Evolutionary conservation across 2,888 invertebrate genomes (phyloP), one percentile per base, ranked within the genome.

Genomic region (Rhimphoctona megacephalus): DNA sequence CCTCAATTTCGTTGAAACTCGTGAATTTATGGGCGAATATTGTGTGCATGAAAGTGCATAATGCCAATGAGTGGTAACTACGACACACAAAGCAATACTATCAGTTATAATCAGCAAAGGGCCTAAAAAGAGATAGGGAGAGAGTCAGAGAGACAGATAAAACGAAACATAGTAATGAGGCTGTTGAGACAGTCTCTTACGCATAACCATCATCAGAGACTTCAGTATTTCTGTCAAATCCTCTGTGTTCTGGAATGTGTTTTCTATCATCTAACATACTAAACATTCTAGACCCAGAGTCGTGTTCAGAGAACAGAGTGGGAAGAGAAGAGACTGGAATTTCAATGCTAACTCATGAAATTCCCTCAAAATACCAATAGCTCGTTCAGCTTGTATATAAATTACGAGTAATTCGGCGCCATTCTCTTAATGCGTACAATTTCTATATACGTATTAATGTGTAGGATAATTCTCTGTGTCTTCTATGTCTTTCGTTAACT

Each of bases 21-120:
- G 11, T 69, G 22, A 3, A 17, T 39, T 46, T 19, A 64, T 46
- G 43, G 30, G 46, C 8, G 22, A 81, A 22, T 36, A 1, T 17
- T 64, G 25, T 52, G 17, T 64, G 9, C 14, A 19, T 3, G 46
- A 52, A 73, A 36, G 36, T 64, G 72, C n/a, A 80, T 64, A 74
- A 74, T 74, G 74, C 14, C 11, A 74, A 80, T 70, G 61, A 80
- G 67, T 84, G 69, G 57, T 76, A 80, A 73, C 61, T 25, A 49
- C 61, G 49, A 52, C n/a, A 43, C 54, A 43, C 36, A 36, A 19
- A 67, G 49, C 30, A 74, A 33, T n/a, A 30, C 39, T 79, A 67
- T 84, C 46, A 74, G 49, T 43, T 30, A 49, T 69, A 61, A 61
- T 84, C 39, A 39, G 52, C 17, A 17, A 64, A 22, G 33, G 17